Base-by-base conservation (phyloP, 2,888 invertebrate genomes). In the Eupithecia vulgata region DNA sequence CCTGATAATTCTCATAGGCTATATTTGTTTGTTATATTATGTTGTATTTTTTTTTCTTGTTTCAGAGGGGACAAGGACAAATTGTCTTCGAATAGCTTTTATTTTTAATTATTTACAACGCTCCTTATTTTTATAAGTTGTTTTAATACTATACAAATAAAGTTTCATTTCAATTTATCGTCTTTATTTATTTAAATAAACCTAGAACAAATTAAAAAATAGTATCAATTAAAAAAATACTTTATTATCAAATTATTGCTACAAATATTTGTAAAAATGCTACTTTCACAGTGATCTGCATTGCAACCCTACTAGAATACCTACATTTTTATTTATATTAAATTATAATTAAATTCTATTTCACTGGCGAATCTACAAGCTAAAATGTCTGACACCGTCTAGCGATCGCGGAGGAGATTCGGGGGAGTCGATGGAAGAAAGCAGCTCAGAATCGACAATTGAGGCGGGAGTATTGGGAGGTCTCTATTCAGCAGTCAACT, bases 71-170 rank as follows among this genome's bases (percentile, higher is more conserved):
- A 90, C 35, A 92, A 91, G 71, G 48, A 79, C 57, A 91, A 91
- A 80, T 81, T 84, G 67, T 84, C 88, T 42, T 84, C 90, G 0
- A 92, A 91, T 57, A 92, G 90, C 80, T 91, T 87, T 84, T 92
- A 90, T 76, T 93, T 90, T 78, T 81, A 65, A 35, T 71, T 73
- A 67, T 78, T 76, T 76, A 75, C 67, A 72, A 62, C 70, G 12
- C 30, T 70, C 45, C 35, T 68, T 45, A 57, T 73, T 73, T 64
- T 67, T 71, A 67, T 78, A 77, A 78, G 75, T 67, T 75, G 40
- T 76, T 76, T 74, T 76, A 59, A 61, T 34, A 34, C 34, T 61
- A 17, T 57, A 25, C 57, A 57, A 57, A 25, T 25, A 57, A 57
- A 57, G 25, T 57, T n/a, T 21, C 48, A 57, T 57, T 25, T 10